These are phyloP conservation scores for Scomber japonicus DNA, from an alignment of 2,113 vertebrate genomes.

Conservation along the genomic window DNA sequence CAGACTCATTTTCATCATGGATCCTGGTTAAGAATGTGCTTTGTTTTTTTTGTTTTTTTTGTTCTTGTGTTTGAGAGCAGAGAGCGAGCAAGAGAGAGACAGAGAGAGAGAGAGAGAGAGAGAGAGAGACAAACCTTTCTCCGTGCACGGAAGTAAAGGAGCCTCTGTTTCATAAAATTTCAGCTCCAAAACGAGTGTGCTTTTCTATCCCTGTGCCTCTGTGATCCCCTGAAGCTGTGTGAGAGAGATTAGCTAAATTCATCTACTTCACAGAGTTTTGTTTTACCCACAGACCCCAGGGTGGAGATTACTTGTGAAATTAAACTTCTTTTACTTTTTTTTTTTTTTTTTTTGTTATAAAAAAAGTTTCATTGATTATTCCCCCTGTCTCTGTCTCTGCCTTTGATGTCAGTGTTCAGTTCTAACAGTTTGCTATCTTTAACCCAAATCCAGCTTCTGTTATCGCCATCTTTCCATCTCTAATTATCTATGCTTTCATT, in stretches of 20 bases:
- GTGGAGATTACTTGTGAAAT: conserved; percentile 72
- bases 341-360: conserved; percentile 14
- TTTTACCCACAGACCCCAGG: conserved; percentile 74
- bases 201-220: conserved; percentile 43
- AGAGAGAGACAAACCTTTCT: neutral
- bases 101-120: too few species aligned
- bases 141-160: neutral
- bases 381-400: conserved; percentile 11
- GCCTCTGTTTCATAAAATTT: conserved; percentile 40
- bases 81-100: too few species aligned
- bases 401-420: conserved; percentile 68
- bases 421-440: conserved; percentile 61
- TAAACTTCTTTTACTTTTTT: conserved; percentile 44
- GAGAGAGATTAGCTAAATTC: conserved; percentile 75
- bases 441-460: conserved; percentile 62
- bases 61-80: neutral
- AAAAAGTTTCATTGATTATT: conserved; percentile 48
- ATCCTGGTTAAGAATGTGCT: neutral
- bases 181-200: conserved; percentile 19
- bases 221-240: conserved; percentile 67
- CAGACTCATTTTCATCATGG: neutral
- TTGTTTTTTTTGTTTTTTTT: conserved; percentile 32
- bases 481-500: conserved; percentile 16
- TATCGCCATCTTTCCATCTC: conserved; percentile 46
- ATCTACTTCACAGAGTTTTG: conserved; percentile 75